phyloP scores from a whole-genome alignment of 2,888 invertebrate genomes.

The Hypercompe scribonia region DNA sequence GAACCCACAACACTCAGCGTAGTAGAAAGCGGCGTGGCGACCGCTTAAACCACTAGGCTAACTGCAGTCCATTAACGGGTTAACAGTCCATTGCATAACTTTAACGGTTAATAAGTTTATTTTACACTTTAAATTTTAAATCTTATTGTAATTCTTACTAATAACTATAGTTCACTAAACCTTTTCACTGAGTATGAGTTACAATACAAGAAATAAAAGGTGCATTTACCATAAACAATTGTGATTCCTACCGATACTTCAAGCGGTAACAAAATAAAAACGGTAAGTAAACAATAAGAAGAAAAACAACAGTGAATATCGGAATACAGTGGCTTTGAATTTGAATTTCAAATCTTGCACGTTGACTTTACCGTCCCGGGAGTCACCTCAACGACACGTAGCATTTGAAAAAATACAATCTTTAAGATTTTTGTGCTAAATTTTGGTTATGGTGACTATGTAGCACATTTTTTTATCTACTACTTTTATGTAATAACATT shows the following conservation, averaged over 20 bases:
- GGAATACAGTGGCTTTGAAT: slow-evolving; percentile 76
- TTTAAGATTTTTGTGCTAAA: slow-evolving; percentile 30
- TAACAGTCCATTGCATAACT: no score
- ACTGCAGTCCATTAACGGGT: no score
- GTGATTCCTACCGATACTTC: slow-evolving; percentile 11
- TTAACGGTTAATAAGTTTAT: no score
- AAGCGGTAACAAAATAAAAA: slow-evolving; percentile 76
- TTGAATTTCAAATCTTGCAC: slow-evolving; percentile 86
- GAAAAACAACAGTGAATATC: slow-evolving; percentile 81
- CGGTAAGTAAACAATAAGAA: slow-evolving; percentile 81
- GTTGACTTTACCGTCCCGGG: slow-evolving; percentile 69
- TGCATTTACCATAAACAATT: background rate
- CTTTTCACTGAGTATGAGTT: background rate
- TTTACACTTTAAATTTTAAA: no score
- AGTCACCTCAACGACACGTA: slow-evolving; percentile 41
- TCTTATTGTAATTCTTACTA: no score
- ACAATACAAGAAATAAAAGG: background rate
- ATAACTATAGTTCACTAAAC: background rate
- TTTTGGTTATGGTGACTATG: slow-evolving; percentile 11
- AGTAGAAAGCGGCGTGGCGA: no score
- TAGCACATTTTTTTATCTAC: no score
- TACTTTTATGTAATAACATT: background rate
- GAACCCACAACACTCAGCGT: no score
- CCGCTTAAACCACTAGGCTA: no score
- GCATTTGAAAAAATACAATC: slow-evolving; percentile 42